phyloP scores from a whole-genome alignment of 2,113 vertebrate species.

The Aldabrachelys gigantea region DNA sequence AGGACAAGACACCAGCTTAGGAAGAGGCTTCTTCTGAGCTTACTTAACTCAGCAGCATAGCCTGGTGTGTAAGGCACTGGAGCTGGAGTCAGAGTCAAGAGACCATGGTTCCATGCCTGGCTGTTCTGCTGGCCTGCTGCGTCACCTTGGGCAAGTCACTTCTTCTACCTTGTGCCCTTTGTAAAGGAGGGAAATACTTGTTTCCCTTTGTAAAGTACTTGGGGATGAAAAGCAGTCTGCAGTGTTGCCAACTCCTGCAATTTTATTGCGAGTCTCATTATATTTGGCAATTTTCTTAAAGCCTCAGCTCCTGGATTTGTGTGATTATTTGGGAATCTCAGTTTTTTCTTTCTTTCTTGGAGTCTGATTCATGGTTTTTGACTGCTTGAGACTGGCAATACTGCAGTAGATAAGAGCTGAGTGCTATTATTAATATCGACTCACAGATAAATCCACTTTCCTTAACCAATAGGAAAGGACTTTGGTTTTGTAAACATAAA shows the following conservation, averaged over 20 bases:
- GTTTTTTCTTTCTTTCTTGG: too few species aligned
- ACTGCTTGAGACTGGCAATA: rapidly evolving
- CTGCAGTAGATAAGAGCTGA: rapidly evolving
- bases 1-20: neutral
- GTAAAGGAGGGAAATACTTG: rapidly evolving
- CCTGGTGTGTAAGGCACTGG: rapidly evolving
- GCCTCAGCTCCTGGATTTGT: neutral
- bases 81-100: neutral
- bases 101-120: neutral
- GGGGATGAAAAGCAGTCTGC: neutral
- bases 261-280: neutral
- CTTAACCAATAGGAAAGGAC: rapidly evolving
- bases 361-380: neutral
- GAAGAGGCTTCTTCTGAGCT: rapidly evolving
- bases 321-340: neutral
- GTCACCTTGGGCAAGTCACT: rapidly evolving
- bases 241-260: neutral
- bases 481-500: neutral
- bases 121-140: neutral
- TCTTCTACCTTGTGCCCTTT: rapidly evolving
- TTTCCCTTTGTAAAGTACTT: neutral
- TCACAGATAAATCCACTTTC: neutral
- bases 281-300: neutral
- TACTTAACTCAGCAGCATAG: neutral
- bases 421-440: rapidly evolving